phyloP scores from a whole-genome alignment of 2,888 invertebrate species.

The Minunthozetes semirufus region DNA sequence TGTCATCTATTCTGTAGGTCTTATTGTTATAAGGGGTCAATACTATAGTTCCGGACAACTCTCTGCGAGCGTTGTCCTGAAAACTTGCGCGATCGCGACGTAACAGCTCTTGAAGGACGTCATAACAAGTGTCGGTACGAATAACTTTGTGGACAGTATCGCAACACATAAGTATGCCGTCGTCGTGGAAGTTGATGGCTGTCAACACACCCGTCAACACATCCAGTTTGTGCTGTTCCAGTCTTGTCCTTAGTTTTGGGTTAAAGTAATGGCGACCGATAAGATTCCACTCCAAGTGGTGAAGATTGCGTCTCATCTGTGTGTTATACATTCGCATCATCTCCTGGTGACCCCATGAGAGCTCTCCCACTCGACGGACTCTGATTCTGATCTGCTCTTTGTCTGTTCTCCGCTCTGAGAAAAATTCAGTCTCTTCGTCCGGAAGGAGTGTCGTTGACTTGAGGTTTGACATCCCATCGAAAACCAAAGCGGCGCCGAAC shows the following conservation, averaged over 20 bases:
- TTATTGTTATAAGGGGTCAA: conserved; percentile 53
- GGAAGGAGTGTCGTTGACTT: conserved; percentile 35
- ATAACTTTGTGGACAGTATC: conserved; percentile 79
- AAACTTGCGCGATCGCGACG: background rate
- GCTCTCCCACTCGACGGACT: conserved; percentile 44
- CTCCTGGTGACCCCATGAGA: conserved; percentile 44
- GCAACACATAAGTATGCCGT: conserved; percentile 64
- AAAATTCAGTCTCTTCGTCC: conserved; percentile 10
- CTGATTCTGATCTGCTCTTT: conserved; percentile 37
- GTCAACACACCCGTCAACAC: conserved; percentile 56
- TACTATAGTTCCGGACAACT: conserved; percentile 49
- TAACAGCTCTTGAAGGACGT: conserved; percentile 27
- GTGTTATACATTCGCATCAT: conserved; percentile 45
- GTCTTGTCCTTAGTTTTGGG: conserved; percentile 32
- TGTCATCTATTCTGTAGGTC: conserved; percentile 51
- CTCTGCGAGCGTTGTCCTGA: conserved; percentile 45
- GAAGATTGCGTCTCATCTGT: conserved; percentile 45
- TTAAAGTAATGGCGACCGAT: conserved; percentile 47
- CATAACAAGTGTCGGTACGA: conserved; percentile 64
- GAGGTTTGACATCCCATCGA: conserved; percentile 42
- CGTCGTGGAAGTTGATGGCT: conserved; percentile 73
- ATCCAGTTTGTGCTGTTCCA: conserved; percentile 44
- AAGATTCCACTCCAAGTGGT: conserved; percentile 44
- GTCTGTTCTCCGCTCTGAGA: background rate
- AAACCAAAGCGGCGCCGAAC: conserved; percentile 36